phyloP scores from a whole-genome alignment of 2,113 vertebrate species.

The Delphinus delphis region DNA sequence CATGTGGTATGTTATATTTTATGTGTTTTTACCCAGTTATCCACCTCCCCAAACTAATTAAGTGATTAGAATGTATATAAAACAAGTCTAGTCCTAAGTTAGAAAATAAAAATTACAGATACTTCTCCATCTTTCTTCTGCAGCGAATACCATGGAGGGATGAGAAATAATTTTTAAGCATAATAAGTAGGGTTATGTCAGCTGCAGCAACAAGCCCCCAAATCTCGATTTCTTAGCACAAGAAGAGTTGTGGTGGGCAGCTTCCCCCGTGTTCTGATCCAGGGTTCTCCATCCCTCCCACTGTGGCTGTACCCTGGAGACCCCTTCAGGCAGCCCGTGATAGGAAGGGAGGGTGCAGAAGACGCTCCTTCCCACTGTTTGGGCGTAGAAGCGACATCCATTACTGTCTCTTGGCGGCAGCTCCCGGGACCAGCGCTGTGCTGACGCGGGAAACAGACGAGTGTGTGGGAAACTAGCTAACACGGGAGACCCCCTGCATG shows the following conservation, averaged over 20 bases:
- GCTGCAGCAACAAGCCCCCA: not conserved
- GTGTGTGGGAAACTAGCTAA: too few relatives aligned
- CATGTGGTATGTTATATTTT: not conserved
- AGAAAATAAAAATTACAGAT: not conserved
- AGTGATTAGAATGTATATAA: not conserved
- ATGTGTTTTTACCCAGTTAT: not conserved
- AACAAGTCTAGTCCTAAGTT: not conserved
- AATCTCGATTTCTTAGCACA: not conserved
- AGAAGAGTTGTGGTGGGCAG: accelerated
- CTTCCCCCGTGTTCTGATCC: too few relatives aligned
- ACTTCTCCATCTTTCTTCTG: not conserved
- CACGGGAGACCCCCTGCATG: not conserved
- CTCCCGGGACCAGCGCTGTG: accelerated
- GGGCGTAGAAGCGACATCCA: too few relatives aligned
- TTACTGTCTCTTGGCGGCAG: too few relatives aligned
- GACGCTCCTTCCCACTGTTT: accelerated
- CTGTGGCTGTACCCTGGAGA: not conserved
- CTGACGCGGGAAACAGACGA: accelerated
- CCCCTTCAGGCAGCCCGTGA: not conserved
- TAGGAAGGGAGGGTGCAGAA: not conserved
- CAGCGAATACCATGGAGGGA: not conserved
- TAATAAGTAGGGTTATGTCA: not conserved
- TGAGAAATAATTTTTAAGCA: not conserved
- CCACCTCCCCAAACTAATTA: not conserved
- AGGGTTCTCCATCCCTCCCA: accelerated